A percentile compares a stretch with the other conserved stretches of the same genome.
phyloP scores from a whole-genome alignment of 2,113 vertebrate genomes.

The Nesoenas mayeri region DNA sequence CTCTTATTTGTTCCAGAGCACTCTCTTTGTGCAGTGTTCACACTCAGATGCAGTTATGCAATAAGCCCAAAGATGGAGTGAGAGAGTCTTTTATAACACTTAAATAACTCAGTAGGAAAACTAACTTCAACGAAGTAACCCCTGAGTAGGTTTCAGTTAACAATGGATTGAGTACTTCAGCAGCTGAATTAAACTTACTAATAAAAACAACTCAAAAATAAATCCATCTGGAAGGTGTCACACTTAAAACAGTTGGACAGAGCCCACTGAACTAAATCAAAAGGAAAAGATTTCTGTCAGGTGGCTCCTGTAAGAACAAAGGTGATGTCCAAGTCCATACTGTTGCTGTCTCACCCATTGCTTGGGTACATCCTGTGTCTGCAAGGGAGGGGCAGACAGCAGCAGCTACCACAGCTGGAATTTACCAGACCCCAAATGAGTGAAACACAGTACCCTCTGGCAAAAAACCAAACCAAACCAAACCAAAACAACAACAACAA shows the following conservation, averaged over 20 bases:
- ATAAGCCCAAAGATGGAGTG: constrained; percentile 56
- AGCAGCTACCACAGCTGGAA: not conserved
- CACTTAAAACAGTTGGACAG: not conserved
- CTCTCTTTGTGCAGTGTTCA: not conserved
- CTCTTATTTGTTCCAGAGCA: not conserved
- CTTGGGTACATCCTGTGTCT: not conserved
- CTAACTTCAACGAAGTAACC: not conserved
- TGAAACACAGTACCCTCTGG: not conserved
- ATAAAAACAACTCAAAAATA: not conserved
- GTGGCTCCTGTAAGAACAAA: not conserved
- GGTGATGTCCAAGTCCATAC: not conserved
- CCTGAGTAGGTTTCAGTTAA: not conserved
- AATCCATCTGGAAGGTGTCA: not conserved
- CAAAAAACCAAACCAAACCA: not conserved
- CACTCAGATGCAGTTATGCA: constrained; percentile 47
- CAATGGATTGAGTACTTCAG: not conserved
- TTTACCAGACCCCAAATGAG: not conserved
- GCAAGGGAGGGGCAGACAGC: not conserved
- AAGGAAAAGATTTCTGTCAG: not conserved
- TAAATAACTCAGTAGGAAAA: constrained; percentile 14
- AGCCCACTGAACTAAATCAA: not conserved
- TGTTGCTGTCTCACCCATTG: not conserved
- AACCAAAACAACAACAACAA: too few species aligned
- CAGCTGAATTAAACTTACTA: not conserved
- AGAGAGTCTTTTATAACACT: constrained; percentile 54